phyloP scores from a whole-genome alignment of 1,140 invertebrate species.

The Stenopsyche tienmushanensis region DNA sequence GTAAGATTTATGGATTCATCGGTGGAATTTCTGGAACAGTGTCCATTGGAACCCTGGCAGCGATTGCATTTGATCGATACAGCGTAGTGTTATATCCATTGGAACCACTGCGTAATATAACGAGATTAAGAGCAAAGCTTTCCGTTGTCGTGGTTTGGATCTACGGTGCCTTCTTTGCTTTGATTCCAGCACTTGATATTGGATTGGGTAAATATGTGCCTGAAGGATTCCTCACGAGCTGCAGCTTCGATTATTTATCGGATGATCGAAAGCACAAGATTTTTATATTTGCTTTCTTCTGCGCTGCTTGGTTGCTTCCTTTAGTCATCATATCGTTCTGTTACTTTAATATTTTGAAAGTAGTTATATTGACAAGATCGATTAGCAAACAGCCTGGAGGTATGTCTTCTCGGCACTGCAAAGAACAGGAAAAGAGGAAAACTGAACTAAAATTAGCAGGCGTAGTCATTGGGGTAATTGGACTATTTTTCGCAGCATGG shows the following conservation, averaged over 20 bases:
- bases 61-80: constrained; percentile 71
- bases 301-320: constrained; percentile 68
- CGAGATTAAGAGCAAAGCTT: constrained; percentile 60
- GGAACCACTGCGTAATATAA: constrained; percentile 61
- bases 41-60: constrained; percentile 69
- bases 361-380: constrained; percentile 59
- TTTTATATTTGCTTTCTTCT: constrained; percentile 69
- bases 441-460: constrained; percentile 67
- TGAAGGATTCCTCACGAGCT: constrained; percentile 77
- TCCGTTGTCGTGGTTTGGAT: constrained; percentile 68
- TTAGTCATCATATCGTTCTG: constrained; percentile 69
- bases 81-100: constrained; percentile 71
- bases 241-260: constrained; percentile 78
- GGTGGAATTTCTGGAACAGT: constrained; percentile 71
- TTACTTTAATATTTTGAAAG: constrained; percentile 67
- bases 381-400: constrained; percentile 42
- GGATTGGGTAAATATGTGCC: constrained; percentile 73
- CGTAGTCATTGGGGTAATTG: constrained; percentile 66
- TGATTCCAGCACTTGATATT: constrained; percentile 66
- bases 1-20: constrained; percentile 69
- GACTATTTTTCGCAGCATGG: constrained; percentile 74
- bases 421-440: constrained; percentile 64
- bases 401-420: constrained; percentile 57
- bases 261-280: constrained; percentile 56
- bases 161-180: constrained; percentile 67